Evolutionary conservation across 2,797 vertebrate species (phyloP), one percentile per base, ranked within the genome.

Genomic region (Aeoliscus strigatus): DNA sequence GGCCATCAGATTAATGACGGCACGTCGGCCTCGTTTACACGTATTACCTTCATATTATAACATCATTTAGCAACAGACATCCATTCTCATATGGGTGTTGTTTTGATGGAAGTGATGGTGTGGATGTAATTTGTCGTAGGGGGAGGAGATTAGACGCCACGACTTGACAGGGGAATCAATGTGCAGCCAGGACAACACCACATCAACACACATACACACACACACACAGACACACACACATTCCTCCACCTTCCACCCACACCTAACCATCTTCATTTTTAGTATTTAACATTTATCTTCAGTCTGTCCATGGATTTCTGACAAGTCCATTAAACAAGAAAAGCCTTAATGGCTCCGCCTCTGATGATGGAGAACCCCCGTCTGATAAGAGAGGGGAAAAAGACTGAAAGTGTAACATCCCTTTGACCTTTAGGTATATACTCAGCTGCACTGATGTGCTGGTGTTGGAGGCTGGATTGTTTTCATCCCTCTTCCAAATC

Each of bases 261-360:
- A 71, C 74, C 69, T 39, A 77, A 74, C 77, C 55, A 75, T 80
- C 74, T 70, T 83, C 73, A 82, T 84, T 85, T 84, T 82, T 80
- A 76, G 70, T 84, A 84, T 87, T 84, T 82, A 84, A 68, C 79
- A 87, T 87, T 75, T 72, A 73, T 87, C 84, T 82, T 81, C 66
- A 42, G 69, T 73, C 84, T 73, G 81, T 87, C 86, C 76, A 73
- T 75, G 77, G 75, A 70, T 77, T 65, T 79, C 70, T 59, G 80
- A 87, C 84, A 86, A 86, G 81, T 86, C 86, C 84, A 88, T 88
- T 88, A 87, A 78, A 79, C 66, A 74, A 58, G 76, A 83, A 82
- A 82, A 80, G 80, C 74, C 68, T 74, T 88, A 86, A 86, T 86
- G 80, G 80, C 58, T 70, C 70, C 54, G n/a, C 45, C 2, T 54